These are phyloP conservation scores for Chelonoidis abingdonii DNA, from an alignment of 2,113 vertebrate species.

Conservation along the genomic window DNA sequence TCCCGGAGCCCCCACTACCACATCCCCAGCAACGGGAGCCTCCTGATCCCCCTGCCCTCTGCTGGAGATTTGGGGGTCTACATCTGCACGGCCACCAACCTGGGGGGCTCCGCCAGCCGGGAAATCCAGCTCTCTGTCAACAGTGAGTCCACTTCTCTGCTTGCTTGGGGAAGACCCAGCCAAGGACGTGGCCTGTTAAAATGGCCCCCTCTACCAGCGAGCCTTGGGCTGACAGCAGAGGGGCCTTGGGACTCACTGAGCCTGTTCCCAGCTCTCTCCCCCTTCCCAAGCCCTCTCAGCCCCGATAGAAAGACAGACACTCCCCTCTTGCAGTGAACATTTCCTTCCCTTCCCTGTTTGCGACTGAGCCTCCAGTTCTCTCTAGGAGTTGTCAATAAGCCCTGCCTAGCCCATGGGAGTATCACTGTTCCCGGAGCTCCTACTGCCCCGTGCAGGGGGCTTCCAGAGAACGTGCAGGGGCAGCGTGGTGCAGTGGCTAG, in stretches of 20 bases:
- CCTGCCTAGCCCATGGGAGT: not conserved
- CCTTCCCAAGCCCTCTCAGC: not conserved
- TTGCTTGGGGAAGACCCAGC: not conserved
- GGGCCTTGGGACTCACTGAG: not conserved
- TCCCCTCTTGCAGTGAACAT: not conserved
- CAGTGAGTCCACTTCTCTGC: constrained; percentile 80
- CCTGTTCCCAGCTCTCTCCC: not conserved
- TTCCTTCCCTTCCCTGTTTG: not conserved
- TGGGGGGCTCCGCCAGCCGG: constrained; percentile 85
- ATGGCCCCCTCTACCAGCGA: not conserved
- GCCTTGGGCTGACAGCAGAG: not conserved
- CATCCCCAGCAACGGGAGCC: constrained; percentile 76
- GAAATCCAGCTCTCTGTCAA: constrained; percentile 89
- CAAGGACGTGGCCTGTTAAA: not conserved
- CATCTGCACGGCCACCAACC: constrained; percentile 89
- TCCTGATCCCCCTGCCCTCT: constrained; percentile 80
- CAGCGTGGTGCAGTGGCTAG: not conserved
- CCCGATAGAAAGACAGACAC: not conserved
- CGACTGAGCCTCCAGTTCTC: not conserved
- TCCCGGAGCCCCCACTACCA: constrained; percentile 48
- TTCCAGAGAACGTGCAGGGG: not conserved
- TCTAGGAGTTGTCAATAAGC: not conserved
- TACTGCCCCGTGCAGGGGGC: not conserved
- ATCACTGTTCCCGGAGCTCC: not conserved
- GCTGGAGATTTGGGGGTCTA: constrained; percentile 84